A percentile compares a stretch with the other conserved stretches of the same genome.
phyloP scores from a whole-genome alignment of 1,140 invertebrate species.

The Pissodes strobi region DNA sequence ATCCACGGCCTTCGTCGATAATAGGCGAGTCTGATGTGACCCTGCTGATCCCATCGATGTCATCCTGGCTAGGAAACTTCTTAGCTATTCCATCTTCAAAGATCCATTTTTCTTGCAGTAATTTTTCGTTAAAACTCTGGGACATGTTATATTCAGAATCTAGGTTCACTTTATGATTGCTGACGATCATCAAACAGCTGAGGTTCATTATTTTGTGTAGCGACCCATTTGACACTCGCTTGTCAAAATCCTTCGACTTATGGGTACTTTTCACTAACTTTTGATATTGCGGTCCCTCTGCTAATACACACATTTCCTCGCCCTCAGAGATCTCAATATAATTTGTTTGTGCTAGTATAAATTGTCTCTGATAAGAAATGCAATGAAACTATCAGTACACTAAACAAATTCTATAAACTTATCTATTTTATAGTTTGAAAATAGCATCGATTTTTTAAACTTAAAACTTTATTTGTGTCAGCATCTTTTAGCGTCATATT shows the following conservation, averaged over 20 bases:
- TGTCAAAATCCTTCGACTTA: slow-evolving; percentile 46
- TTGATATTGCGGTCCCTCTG: too few species aligned
- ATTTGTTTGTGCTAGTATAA: too few species aligned
- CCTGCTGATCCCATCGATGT: slow-evolving; percentile 84
- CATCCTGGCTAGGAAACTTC: slow-evolving; percentile 72
- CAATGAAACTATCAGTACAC: too few species aligned
- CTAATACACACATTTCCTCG: too few species aligned
- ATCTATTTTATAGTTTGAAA: too few species aligned
- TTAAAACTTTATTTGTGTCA: too few species aligned
- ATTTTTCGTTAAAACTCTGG: slow-evolving; percentile 54
- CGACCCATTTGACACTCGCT: slow-evolving; percentile 31
- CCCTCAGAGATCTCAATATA: too few species aligned
- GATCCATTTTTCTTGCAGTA: slow-evolving; percentile 51
- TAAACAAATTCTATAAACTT: too few species aligned
- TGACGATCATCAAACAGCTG: slow-evolving; percentile 51
- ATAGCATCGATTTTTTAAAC: too few species aligned
- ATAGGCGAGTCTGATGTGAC: slow-evolving; percentile 82
- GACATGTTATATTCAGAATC: slow-evolving; percentile 52
- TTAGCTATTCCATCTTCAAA: slow-evolving; percentile 48
- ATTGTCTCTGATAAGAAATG: too few species aligned
- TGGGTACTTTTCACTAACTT: too few species aligned
- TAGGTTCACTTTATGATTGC: slow-evolving; percentile 37
- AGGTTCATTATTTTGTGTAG: slow-evolving; percentile 43
- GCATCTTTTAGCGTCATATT: too few species aligned
- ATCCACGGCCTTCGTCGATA: slow-evolving; percentile 54